phyloP scores from a whole-genome alignment of 1,140 invertebrate genomes.

The Zaprionus gabonicus region DNA sequence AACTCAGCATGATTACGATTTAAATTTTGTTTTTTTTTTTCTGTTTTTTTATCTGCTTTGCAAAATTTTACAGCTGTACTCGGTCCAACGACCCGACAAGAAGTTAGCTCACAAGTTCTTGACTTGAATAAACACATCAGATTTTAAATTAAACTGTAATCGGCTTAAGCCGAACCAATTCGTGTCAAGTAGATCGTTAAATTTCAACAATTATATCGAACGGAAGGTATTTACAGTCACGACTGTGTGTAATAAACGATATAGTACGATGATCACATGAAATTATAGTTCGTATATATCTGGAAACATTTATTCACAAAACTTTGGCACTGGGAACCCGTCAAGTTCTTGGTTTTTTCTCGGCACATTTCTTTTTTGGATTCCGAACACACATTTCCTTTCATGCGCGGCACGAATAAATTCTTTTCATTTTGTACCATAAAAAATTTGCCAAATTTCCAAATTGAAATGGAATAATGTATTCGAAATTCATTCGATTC shows the following conservation, averaged over 20 bases:
- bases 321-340: neutral
- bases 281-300: constrained; percentile 4
- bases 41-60: neutral
- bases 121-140: constrained; percentile 5
- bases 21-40: neutral
- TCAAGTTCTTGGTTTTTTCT: neutral
- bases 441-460: neutral
- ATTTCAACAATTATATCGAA: neutral
- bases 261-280: neutral
- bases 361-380: neutral
- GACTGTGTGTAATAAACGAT: neutral
- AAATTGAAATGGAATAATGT: neutral
- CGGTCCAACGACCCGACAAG: constrained; percentile 21
- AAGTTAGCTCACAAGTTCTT: constrained; percentile 28
- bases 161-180: constrained; percentile 17
- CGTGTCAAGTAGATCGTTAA: constrained; percentile 19
- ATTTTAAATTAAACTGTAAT: constrained; percentile 14
- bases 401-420: neutral
- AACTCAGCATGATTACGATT: constrained; percentile 21
- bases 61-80: neutral
- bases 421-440: neutral
- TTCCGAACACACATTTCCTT: constrained; percentile 1
- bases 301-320: neutral
- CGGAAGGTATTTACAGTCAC: neutral
- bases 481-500: constrained; percentile 4